A percentile compares a stretch with the other conserved stretches of the same genome.
phyloP scores from a whole-genome alignment of 2,888 invertebrate genomes.

The Melolontha melolontha region DNA sequence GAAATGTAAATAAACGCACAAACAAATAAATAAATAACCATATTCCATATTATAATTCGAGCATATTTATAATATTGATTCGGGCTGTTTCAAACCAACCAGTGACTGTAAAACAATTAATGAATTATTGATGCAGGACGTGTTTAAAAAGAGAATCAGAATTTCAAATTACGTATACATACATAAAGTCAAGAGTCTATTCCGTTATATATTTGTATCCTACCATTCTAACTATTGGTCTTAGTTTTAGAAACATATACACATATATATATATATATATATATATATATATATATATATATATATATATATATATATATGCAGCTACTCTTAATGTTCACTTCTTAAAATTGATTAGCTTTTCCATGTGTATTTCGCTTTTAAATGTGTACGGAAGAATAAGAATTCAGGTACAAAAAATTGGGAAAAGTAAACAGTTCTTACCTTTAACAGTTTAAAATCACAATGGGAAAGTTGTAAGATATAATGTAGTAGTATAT shows the following conservation, averaged over 20 bases:
- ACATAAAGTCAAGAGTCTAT: no score
- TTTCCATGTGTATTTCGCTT: no score
- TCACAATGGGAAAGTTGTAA: slow-evolving; percentile 18
- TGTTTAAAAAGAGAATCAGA: neutral
- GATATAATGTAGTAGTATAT: no score
- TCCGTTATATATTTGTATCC: no score
- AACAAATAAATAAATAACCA: slow-evolving; percentile 44
- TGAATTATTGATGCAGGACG: neutral
- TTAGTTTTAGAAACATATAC: no score
- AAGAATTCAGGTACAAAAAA: slow-evolving; percentile 41
- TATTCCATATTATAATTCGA: slow-evolving; percentile 32
- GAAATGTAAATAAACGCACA: slow-evolving; percentile 44
- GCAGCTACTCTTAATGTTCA: no score
- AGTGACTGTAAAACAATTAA: slow-evolving; percentile 24
- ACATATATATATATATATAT: no score
- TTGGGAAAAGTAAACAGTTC: slow-evolving; percentile 39
- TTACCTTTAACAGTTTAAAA: slow-evolving; percentile 15
- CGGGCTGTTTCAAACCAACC: neutral
- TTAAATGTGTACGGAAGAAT: neutral
- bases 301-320: no score
- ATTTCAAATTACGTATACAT: no score
- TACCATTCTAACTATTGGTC: no score
- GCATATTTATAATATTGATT: slow-evolving; percentile 40
- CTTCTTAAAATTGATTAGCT: no score
- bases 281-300: no score